Evolutionary conservation across 1,140 invertebrate species (phyloP).

Genomic region (Temnothorax curvispinosus): DNA sequence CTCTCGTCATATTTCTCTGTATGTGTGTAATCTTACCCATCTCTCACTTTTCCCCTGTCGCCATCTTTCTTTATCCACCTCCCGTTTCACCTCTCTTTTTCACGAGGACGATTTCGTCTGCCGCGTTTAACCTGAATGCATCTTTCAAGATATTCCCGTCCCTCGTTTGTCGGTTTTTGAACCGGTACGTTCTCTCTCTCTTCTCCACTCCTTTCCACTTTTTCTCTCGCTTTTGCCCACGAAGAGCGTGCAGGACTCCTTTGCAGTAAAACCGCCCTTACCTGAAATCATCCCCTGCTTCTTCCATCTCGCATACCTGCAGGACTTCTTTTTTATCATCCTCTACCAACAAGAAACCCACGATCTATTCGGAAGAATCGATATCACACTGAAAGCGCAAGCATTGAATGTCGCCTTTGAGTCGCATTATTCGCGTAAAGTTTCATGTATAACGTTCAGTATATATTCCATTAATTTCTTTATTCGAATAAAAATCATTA

Average conservation of each 20-base stretch:
- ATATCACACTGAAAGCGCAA: slow-evolving; percentile 37
- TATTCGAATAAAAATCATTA: not conserved
- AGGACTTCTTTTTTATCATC: slow-evolving; percentile 47
- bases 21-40: slow-evolving; percentile 19
- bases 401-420: slow-evolving; percentile 1
- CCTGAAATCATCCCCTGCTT: slow-evolving; percentile 79
- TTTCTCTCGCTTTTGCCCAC: slow-evolving; percentile 54
- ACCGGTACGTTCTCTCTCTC: slow-evolving; percentile 77
- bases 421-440: not conserved
- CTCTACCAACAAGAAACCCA: slow-evolving; percentile 17
- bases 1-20: slow-evolving; percentile 10
- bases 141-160: slow-evolving; percentile 83
- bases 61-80: slow-evolving; percentile 40
- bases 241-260: slow-evolving; percentile 43
- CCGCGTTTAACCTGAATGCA: slow-evolving; percentile 85
- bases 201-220: slow-evolving; percentile 42
- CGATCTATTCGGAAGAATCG: slow-evolving; percentile 51
- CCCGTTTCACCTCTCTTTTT: slow-evolving; percentile 40
- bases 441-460: not conserved
- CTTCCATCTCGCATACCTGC: slow-evolving; percentile 61
- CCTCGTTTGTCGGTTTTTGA: slow-evolving; percentile 83
- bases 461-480: not conserved
- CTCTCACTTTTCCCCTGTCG: slow-evolving; percentile 46
- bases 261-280: slow-evolving; percentile 74
- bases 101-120: slow-evolving; percentile 79